Percentiles rank a stretch among this genome's conserved stretches.
Conservation (phyloP, 2,797 vertebrate species). For the Glyptemys insculpta region DNA sequence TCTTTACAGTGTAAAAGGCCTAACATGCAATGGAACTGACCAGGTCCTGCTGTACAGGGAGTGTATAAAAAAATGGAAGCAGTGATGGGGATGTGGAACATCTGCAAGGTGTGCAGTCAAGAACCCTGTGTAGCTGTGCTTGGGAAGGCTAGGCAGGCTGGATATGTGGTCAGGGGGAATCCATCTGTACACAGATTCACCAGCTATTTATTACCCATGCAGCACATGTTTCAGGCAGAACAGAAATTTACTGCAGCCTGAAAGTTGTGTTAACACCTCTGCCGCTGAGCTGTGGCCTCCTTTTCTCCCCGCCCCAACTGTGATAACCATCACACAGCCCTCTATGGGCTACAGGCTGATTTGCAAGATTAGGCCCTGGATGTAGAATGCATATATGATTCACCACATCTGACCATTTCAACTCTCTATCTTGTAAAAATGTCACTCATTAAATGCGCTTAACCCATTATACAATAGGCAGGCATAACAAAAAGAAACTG, state of each 20-base stretch:
- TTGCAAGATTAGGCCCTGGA: neutral
- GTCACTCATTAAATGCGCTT: neutral
- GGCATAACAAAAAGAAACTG: neutral
- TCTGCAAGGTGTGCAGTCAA: neutral
- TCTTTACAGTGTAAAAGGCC: neutral
- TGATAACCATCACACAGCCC: neutral
- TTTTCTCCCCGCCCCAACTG: neutral
- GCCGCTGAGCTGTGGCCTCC: neutral
- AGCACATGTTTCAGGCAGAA: neutral
- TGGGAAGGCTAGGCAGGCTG: neutral
- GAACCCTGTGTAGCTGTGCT: neutral
- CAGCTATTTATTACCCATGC: rapidly evolving
- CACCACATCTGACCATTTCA: neutral
- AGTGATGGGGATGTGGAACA: neutral
- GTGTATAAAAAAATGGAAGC: neutral
- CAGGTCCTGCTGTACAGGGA: neutral
- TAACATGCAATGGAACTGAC: rapidly evolving
- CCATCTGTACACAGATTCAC: neutral
- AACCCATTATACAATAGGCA: neutral
- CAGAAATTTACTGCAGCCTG: neutral
- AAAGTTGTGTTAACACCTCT: rapidly evolving
- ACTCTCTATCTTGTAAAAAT: neutral
- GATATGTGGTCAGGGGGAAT: neutral
- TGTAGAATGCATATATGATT: neutral
- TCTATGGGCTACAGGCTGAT: rapidly evolving